Evolutionary conservation across 2,113 vertebrate genomes (phyloP), one percentile per base, ranked within the genome.

Genomic region (Microcebus ravelobensis): DNA sequence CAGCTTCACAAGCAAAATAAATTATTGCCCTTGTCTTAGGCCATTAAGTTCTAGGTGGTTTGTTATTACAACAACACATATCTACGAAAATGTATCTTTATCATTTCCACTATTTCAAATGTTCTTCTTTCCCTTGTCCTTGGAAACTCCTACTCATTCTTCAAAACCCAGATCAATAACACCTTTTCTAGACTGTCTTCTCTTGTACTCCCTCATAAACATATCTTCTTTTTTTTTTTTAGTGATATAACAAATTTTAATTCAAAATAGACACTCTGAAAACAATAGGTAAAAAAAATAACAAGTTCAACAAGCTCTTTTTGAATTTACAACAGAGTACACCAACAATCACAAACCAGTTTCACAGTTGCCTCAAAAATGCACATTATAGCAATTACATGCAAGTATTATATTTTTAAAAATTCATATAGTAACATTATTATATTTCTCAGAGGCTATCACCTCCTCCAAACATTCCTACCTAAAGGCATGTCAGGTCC

Each of bases 181-280:
- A 31, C 8, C 17, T 80, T 8, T 82, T 52, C 29, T 48, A 45
- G 23, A 61, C n/a, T 84, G 5, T 50, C 73, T 67, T 91, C 29
- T 94, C 42, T 39, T 52, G 76, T 27, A 52, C 6, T 57, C 6
- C 17, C 15, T 70, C 17, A 13, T 17, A 45, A 45, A 45, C 45
- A 8, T 45, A 45, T 45, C 45, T 45, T 45, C 8, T 45, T 45
- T 45, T 45, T 45, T 45, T 45, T 45, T 1, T 45, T 45, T 45
- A 94, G 81, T 88, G 96, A 4, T 95, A 93, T 98, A 98, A 97
- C 97, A 98, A 96, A 79, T 88, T 94, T 96, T 96, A 98, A 98
- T 98, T 97, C 95, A 98, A 98, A 98, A 98, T 94, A 98, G 98
- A 97, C 96, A 98, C 68, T 98, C 94, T 96, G 97, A 97, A 95